Conservation (phyloP, 2,888 invertebrate species). For the Calameuta filiformis region DNA sequence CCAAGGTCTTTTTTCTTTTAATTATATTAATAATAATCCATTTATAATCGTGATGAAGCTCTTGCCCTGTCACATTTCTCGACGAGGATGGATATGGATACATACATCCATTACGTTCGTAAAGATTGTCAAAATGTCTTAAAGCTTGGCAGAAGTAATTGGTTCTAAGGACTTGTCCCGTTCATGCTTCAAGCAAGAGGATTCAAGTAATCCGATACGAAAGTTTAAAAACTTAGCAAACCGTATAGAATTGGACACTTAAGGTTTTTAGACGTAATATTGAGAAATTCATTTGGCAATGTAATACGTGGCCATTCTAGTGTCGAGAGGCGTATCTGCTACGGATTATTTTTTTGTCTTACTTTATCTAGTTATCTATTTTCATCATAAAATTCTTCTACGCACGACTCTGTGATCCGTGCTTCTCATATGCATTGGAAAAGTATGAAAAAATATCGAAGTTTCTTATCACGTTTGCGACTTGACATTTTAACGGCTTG, state of each 20-base stretch:
- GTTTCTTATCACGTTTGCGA: not conserved
- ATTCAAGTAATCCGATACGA: not conserved
- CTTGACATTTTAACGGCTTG: not conserved
- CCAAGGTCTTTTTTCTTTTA: too few relatives aligned
- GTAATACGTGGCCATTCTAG: not conserved
- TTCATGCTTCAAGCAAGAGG: slow-evolving; percentile 1
- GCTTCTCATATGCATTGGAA: not conserved
- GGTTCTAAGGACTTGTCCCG: not conserved
- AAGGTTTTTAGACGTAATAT: not conserved
- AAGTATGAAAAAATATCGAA: not conserved
- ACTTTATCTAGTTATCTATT: not conserved
- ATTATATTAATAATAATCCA: too few relatives aligned
- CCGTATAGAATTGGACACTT: not conserved
- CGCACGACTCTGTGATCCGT: not conserved
- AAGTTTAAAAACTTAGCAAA: slow-evolving; percentile 2
- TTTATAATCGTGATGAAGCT: not conserved
- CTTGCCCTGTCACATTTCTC: not conserved
- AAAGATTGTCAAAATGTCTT: slow-evolving; percentile 12
- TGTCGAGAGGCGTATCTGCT: not conserved
- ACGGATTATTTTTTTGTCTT: not conserved
- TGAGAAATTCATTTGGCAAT: not conserved
- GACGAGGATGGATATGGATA: not conserved
- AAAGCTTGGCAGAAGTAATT: slow-evolving; percentile 8
- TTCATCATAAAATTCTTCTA: not conserved
- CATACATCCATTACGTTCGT: not conserved